A percentile compares a stretch with the other conserved stretches of the same genome.
Evolutionary conservation across 1,140 invertebrate genomes (phyloP).

Genomic region (Drosophila arawakana): DNA sequence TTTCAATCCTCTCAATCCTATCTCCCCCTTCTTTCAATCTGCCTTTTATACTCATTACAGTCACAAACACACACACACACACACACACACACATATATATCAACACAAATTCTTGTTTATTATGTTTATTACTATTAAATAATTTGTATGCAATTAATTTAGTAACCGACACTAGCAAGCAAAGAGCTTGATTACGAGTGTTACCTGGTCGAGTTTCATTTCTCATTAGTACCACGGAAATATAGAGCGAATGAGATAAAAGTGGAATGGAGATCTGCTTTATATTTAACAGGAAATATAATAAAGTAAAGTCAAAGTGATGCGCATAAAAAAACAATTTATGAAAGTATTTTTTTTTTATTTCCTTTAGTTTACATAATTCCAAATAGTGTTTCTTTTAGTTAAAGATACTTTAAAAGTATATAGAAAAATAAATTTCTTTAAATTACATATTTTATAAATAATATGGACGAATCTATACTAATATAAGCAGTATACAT

Average conservation of each 20-base stretch:
- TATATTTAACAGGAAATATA: constrained; percentile 19
- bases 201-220: constrained; percentile 55
- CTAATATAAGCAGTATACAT: no score
- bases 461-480: no score
- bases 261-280: constrained; percentile 2
- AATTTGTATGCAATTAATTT: constrained; percentile 83
- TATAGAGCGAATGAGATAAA: constrained; percentile 10
- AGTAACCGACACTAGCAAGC: constrained; percentile 46
- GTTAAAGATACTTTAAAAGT: no score
- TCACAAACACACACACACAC: constrained; percentile 5
- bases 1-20: constrained; percentile 24
- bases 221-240: constrained; percentile 57
- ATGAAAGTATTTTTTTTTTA: background rate
- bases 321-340: background rate
- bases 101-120: constrained; percentile 60
- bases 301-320: constrained; percentile 10
- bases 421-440: no score
- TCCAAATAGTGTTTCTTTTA: no score
- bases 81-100: constrained; percentile 12
- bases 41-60: constrained; percentile 24
- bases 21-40: background rate
- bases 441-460: no score
- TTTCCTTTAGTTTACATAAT: no score
- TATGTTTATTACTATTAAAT: constrained; percentile 83
- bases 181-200: constrained; percentile 53